phyloP scores from a whole-genome alignment of 23 tunicate species.

The Botrylloides violaceus region DNA sequence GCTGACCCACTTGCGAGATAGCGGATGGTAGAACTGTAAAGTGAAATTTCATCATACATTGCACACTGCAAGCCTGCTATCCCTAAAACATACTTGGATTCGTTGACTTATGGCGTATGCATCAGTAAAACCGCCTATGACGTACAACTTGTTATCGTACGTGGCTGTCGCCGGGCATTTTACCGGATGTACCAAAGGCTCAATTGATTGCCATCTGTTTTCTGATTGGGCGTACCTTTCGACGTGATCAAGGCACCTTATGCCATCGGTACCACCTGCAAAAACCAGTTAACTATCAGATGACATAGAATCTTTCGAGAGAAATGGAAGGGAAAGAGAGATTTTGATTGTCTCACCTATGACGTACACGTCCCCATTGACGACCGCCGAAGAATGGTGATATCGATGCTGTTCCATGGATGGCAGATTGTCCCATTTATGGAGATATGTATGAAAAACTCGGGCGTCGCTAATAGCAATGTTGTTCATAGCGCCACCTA shows the following conservation, averaged over 20 bases:
- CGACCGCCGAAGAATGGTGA: constrained; percentile 54
- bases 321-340: no score
- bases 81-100: constrained; percentile 39
- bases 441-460: constrained; percentile 53
- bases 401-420: constrained; percentile 40
- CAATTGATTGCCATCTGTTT: constrained; percentile 28
- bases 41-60: not conserved
- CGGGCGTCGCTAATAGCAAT: constrained; percentile 47
- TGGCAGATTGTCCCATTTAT: constrained; percentile 37
- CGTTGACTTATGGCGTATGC: constrained; percentile 42
- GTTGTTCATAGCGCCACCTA: constrained; percentile 70
- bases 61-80: not conserved
- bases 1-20: constrained; percentile 24
- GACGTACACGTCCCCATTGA: constrained; percentile 29
- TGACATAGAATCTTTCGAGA: no score
- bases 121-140: constrained; percentile 78
- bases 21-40: constrained; percentile 43
- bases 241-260: constrained; percentile 33
- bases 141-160: constrained; percentile 33
- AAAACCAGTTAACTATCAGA: no score
- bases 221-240: constrained; percentile 24
- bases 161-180: constrained; percentile 79
- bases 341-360: constrained; percentile 56
- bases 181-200: constrained; percentile 49
- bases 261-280: constrained; percentile 86